These are phyloP conservation scores for Iphiclides podalirius DNA, from an alignment of 2,888 invertebrate species.

Conservation along the genomic window DNA sequence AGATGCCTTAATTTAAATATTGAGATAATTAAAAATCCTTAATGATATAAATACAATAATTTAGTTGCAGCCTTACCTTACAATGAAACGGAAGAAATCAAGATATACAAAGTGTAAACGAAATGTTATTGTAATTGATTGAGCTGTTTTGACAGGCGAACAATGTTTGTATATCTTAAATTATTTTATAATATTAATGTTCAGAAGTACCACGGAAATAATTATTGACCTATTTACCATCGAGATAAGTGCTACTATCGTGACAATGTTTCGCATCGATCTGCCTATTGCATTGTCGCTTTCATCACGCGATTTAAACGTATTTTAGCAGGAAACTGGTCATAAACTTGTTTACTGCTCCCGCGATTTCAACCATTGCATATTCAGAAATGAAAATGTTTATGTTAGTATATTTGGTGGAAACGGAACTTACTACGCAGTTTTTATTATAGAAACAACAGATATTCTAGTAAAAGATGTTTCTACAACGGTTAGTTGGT, in stretches of 20 bases:
- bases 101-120: too few species aligned
- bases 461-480: too few species aligned
- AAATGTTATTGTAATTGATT: too few species aligned
- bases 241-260: neutral
- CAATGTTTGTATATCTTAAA: too few species aligned
- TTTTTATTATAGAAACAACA: neutral
- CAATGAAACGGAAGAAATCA: too few species aligned
- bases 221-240: conserved; percentile 3
- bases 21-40: too few species aligned
- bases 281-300: conserved; percentile 4
- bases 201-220: neutral
- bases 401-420: neutral
- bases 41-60: too few species aligned
- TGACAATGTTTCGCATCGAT: conserved; percentile 11
- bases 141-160: too few species aligned
- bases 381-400: neutral
- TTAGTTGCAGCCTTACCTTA: too few species aligned
- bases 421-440: conserved; percentile 3
- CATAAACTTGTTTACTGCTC: conserved; percentile 19
- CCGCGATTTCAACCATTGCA: conserved; percentile 4
- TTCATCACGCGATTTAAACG: conserved; percentile 18
- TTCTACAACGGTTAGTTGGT: too few species aligned
- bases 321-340: conserved; percentile 11
- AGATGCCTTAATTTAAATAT: too few species aligned
- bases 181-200: too few species aligned